Conservation (phyloP, 2,888 invertebrate species). For the Neuroscelio doddi region DNA sequence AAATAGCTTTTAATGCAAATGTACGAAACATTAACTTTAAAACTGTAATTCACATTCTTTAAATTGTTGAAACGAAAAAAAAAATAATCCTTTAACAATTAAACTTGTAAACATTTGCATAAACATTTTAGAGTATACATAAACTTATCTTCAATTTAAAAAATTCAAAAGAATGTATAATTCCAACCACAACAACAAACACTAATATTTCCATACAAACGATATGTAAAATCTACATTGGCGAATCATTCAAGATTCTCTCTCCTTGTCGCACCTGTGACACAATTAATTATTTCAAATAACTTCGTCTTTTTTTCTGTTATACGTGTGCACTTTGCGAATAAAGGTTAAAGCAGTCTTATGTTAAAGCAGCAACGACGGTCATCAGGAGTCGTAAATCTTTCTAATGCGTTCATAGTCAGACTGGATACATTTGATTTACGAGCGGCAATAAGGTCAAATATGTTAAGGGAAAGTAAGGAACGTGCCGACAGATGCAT, state of each 20-base stretch:
- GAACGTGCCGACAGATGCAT: slow-evolving; percentile 33
- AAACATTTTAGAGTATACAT: neutral
- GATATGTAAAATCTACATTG: too few relatives aligned
- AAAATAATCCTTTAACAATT: too few relatives aligned
- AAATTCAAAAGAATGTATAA: too few relatives aligned
- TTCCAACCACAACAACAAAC: too few relatives aligned
- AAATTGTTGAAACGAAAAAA: neutral
- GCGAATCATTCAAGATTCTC: neutral
- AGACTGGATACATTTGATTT: slow-evolving; percentile 49
- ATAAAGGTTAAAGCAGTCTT: slow-evolving; percentile 40
- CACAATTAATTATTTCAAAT: slow-evolving; percentile 27
- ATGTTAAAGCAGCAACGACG: slow-evolving; percentile 23
- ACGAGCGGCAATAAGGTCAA: slow-evolving; percentile 52
- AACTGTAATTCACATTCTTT: neutral
- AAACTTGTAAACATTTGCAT: neutral
- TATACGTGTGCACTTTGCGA: slow-evolving; percentile 16
- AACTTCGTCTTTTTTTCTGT: slow-evolving; percentile 6
- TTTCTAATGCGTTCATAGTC: slow-evolving; percentile 49
- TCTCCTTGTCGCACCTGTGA: neutral
- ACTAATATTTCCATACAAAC: too few relatives aligned
- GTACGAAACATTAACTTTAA: neutral
- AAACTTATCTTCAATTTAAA: too few relatives aligned
- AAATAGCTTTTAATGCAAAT: too few relatives aligned
- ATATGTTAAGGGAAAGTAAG: slow-evolving; percentile 53
- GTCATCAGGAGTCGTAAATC: slow-evolving; percentile 50